phyloP scores from a whole-genome alignment of 1,140 invertebrate species.

The Drosophila grimshawi region DNA sequence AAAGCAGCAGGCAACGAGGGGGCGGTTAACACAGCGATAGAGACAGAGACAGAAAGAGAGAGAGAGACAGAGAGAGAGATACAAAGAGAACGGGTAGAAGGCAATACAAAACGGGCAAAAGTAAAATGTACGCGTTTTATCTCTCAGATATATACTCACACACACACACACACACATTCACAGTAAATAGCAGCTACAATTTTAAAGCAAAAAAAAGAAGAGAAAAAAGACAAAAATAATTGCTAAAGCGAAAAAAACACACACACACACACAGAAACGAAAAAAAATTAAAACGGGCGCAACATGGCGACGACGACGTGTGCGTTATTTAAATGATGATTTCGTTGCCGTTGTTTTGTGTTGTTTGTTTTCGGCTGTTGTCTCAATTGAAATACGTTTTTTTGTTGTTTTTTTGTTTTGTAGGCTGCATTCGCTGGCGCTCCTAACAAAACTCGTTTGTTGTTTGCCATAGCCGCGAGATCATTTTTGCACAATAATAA shows the following conservation, averaged over 20 bases:
- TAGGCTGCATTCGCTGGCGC: slow-evolving; percentile 59
- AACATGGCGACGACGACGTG: slow-evolving; percentile 63
- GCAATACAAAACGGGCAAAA: slow-evolving; percentile 30
- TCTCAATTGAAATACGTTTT: slow-evolving; percentile 72
- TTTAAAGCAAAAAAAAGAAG: slow-evolving; percentile 58
- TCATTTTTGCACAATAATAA: slow-evolving; percentile 32
- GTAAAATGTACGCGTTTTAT: slow-evolving; percentile 62
- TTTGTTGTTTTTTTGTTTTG: slow-evolving; percentile 36
- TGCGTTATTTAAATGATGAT: slow-evolving; percentile 81
- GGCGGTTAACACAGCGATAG: slow-evolving; percentile 2
- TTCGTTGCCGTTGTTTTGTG: slow-evolving; percentile 41
- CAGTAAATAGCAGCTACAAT: slow-evolving; percentile 66
- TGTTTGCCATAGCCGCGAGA: slow-evolving; percentile 40
- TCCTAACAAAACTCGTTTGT: slow-evolving; percentile 62
- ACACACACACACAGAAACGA: slow-evolving; percentile 51
- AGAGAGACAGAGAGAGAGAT: neutral
- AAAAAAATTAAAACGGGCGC: slow-evolving; percentile 62
- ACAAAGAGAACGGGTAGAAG: slow-evolving; percentile 10
- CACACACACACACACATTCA: slow-evolving; percentile 16
- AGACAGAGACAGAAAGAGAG: slow-evolving; percentile 13
- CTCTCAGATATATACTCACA: slow-evolving; percentile 59
- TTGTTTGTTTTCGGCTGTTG: slow-evolving; percentile 32
- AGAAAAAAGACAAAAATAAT: slow-evolving; percentile 65
- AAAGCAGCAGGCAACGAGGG: slow-evolving; percentile 4
- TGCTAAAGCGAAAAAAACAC: slow-evolving; percentile 67